phyloP scores from a whole-genome alignment of 2,113 vertebrate genomes.

The Macrotis lagotis region DNA sequence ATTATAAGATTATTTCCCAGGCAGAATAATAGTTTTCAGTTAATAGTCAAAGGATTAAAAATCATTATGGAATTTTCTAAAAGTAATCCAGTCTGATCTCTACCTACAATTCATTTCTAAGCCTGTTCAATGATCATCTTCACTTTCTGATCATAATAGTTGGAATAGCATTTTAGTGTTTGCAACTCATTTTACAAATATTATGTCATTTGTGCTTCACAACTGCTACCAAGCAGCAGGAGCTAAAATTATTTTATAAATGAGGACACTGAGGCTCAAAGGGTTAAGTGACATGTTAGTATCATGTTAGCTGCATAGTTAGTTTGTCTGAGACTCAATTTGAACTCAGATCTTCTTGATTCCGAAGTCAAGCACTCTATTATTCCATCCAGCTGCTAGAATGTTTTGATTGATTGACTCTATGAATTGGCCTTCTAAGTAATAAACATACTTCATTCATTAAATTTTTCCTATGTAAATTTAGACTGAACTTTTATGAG shows the following conservation, averaged over 20 bases:
- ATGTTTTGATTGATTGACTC: background rate
- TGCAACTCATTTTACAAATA: background rate
- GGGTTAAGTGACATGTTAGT: background rate
- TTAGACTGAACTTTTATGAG: background rate
- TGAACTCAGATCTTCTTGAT: background rate
- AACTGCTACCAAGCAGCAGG: background rate
- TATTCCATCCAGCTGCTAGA: background rate
- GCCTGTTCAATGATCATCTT: background rate
- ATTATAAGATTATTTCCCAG: conserved; percentile 28
- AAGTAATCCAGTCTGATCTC: background rate
- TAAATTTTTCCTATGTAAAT: background rate
- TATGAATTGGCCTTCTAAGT: background rate
- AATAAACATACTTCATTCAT: background rate
- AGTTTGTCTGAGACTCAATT: background rate
- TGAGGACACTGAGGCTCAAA: background rate
- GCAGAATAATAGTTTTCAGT: conserved; percentile 38
- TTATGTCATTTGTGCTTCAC: background rate
- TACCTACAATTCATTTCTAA: background rate
- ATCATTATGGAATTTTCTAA: background rate
- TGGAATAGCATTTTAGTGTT: background rate
- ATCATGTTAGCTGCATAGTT: background rate
- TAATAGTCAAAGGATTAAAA: conserved; percentile 18
- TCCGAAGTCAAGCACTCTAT: background rate
- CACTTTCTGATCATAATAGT: background rate
- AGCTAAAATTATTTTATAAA: background rate